Conservation (phyloP, 2,888 invertebrate species). For the Thymelicus acteon region DNA sequence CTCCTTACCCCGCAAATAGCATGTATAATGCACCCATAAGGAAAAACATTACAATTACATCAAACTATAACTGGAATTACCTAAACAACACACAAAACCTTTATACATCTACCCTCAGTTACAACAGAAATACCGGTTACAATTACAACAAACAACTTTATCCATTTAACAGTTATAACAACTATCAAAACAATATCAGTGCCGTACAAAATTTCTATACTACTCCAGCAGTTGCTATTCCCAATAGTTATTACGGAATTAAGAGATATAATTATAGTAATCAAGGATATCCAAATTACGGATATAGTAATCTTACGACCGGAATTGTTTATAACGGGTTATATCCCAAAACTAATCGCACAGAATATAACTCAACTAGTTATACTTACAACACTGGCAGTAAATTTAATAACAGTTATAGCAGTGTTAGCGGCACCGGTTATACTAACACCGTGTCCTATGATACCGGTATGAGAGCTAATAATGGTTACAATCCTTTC, state of each 20-base stretch:
- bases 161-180: background rate
- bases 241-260: background rate
- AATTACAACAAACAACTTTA: background rate
- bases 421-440: background rate
- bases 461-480: conserved; percentile 1
- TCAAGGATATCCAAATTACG: background rate
- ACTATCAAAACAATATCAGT: background rate
- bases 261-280: background rate
- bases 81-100: background rate
- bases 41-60: background rate
- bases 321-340: background rate
- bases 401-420: background rate
- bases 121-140: background rate
- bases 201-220: background rate
- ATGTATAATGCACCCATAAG: background rate
- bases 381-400: background rate
- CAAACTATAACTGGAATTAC: conserved; percentile 6
- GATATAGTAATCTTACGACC: background rate
- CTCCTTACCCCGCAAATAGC: background rate
- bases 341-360: background rate
- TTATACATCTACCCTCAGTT: background rate
- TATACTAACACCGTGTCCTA: background rate
- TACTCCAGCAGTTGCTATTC: background rate
- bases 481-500: conserved; percentile 8
- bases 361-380: background rate